These are phyloP conservation scores for Homarus gammarus DNA, from an alignment of 2,888 invertebrate species.

Conservation along the genomic window DNA sequence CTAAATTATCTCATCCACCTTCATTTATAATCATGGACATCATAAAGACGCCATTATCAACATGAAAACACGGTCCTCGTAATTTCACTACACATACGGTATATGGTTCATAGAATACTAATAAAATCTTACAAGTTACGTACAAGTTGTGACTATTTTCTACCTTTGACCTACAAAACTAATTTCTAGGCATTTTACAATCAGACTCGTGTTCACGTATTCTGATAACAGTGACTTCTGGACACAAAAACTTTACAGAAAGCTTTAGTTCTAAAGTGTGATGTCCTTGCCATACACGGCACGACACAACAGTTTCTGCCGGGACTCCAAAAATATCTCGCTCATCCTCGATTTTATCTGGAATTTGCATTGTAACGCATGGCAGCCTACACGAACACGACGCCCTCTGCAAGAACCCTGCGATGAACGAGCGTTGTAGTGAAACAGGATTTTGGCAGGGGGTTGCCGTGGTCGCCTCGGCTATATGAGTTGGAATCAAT, in stretches of 20 bases:
- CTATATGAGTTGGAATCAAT: slow-evolving; percentile 56
- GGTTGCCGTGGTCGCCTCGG: slow-evolving; percentile 7
- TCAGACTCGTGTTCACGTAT: too few species aligned
- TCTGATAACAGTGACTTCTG: too few species aligned
- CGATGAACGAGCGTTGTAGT: neutral
- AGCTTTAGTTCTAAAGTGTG: too few species aligned
- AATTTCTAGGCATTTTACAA: too few species aligned
- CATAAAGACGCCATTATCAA: neutral
- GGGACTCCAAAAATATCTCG: neutral
- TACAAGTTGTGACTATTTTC: too few species aligned
- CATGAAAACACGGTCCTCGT: too few species aligned
- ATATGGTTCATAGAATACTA: neutral
- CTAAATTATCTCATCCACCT: neutral
- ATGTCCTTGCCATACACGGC: neutral
- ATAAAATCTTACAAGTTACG: too few species aligned
- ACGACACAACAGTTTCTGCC: neutral
- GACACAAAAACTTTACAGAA: too few species aligned
- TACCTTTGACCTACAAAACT: too few species aligned
- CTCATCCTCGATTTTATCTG: neutral
- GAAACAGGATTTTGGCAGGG: neutral
- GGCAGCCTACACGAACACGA: neutral
- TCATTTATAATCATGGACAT: neutral
- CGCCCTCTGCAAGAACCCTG: neutral
- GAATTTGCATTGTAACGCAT: neutral
- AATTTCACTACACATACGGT: neutral